Evolutionary conservation across 2,113 vertebrate species (phyloP).

Genomic region (Phylloscopus whistleri): DNA sequence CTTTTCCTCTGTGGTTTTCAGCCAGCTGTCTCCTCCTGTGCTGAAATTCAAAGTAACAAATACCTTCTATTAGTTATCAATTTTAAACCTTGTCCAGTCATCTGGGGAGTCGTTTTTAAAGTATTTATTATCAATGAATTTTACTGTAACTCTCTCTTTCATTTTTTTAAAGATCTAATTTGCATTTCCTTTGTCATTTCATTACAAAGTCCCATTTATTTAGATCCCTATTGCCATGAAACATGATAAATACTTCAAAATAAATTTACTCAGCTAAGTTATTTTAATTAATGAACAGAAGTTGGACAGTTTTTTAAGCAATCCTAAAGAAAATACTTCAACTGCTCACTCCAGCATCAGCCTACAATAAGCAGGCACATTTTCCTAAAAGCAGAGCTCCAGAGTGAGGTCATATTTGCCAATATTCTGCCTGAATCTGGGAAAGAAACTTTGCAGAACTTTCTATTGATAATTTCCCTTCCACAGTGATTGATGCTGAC

Average conservation of each 20-base stretch:
- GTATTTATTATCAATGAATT: not conserved
- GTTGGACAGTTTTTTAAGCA: not conserved
- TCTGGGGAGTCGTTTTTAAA: not conserved
- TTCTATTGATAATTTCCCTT: not conserved
- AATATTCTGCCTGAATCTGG: not conserved
- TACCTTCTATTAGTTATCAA: not conserved
- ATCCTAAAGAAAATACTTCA: not conserved
- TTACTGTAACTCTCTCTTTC: not conserved
- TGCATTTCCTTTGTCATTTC: not conserved
- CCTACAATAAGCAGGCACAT: not conserved
- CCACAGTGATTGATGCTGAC: not conserved
- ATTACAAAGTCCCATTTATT: not conserved
- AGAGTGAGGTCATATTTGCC: not conserved
- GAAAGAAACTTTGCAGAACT: not conserved
- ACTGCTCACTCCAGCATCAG: not conserved
- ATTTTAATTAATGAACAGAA: not conserved
- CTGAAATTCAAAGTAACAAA: conserved; percentile 20
- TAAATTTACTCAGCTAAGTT: not conserved
- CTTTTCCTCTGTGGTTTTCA: not conserved
- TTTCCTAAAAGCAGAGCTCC: not conserved
- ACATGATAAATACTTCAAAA: not conserved
- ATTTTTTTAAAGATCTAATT: not conserved
- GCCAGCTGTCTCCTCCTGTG: not conserved
- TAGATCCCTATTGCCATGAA: not conserved
- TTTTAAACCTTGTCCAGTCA: not conserved